phyloP scores from a whole-genome alignment of 1,140 invertebrate species.

The Drusus annulatus region DNA sequence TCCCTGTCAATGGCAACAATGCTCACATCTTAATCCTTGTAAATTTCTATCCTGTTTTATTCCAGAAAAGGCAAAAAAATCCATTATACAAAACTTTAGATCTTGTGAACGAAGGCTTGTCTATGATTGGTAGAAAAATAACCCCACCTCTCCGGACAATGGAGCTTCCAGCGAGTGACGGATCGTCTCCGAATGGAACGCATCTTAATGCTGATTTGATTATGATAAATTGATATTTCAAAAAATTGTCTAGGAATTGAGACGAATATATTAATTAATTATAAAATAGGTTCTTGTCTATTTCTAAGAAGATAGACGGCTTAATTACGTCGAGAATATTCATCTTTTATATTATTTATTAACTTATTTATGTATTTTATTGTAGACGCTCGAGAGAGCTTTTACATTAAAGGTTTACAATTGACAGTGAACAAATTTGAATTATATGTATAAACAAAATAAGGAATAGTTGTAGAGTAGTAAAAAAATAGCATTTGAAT shows the following conservation, averaged over 20 bases:
- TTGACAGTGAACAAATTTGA: no score
- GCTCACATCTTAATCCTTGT: constrained; percentile 54
- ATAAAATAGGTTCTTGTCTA: no score
- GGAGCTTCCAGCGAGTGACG: neutral
- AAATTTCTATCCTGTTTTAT: constrained; percentile 22
- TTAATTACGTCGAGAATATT: no score
- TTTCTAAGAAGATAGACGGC: no score
- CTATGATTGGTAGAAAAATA: constrained; percentile 14
- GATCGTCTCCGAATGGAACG: neutral
- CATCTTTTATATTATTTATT: no score
- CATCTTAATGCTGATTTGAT: constrained; percentile 11
- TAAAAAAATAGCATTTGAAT: no score
- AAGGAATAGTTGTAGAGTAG: no score
- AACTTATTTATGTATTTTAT: no score
- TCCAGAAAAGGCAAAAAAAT: constrained; percentile 12
- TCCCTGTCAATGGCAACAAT: constrained; percentile 54
- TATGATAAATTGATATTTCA: neutral
- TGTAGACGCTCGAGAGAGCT: no score
- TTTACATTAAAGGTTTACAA: no score
- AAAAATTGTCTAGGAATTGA: neutral
- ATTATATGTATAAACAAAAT: no score
- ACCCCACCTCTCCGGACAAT: neutral
- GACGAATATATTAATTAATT: no score
- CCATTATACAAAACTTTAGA: constrained; percentile 13
- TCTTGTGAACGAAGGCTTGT: neutral